These are phyloP conservation scores for Chymomyza caudatula DNA, from an alignment of 2,888 invertebrate genomes.

Conservation along the genomic window DNA sequence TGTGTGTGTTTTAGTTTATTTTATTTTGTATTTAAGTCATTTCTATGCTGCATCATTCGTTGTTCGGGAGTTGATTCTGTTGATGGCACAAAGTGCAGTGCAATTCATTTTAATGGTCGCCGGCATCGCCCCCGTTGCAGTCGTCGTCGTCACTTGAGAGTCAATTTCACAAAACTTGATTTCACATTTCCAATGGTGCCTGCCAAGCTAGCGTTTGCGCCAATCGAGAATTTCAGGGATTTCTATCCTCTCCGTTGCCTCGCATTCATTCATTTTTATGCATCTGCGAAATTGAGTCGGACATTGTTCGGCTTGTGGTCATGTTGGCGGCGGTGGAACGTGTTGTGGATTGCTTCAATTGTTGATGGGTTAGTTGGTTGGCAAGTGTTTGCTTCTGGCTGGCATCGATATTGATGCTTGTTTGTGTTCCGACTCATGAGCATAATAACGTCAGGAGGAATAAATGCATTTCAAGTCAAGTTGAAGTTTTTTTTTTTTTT, in stretches of 20 bases:
- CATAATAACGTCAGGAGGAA: conserved; percentile 26
- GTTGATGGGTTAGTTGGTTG: conserved; percentile 3
- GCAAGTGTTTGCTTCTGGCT: conserved; percentile 3
- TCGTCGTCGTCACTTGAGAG: conserved; percentile 72
- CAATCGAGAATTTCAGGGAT: conserved; percentile 53
- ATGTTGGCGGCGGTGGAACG: conserved; percentile 29
- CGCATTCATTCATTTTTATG: conserved; percentile 68
- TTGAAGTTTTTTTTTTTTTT: neutral
- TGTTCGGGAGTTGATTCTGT: conserved; percentile 70
- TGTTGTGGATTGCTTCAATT: conserved; percentile 28
- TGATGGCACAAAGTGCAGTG: conserved; percentile 74
- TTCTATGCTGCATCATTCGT: conserved; percentile 67
- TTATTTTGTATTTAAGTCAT: conserved; percentile 71
- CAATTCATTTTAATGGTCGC: conserved; percentile 74
- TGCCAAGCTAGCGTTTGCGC: conserved; percentile 11
- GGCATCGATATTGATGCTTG: neutral
- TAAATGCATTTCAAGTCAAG: conserved; percentile 20
- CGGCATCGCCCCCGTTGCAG: conserved; percentile 18
- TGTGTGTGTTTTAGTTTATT: conserved; percentile 48
- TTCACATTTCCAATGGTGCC: conserved; percentile 61
- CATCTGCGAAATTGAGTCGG: conserved; percentile 66
- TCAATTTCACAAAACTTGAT: conserved; percentile 75
- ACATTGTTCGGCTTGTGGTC: conserved; percentile 66
- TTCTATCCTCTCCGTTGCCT: conserved; percentile 23
- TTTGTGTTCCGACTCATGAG: conserved; percentile 15